Percentiles rank a stretch among this genome's conserved stretches.
Conservation (phyloP, 2,888 invertebrate species). For the Oscheius myriophilus region DNA sequence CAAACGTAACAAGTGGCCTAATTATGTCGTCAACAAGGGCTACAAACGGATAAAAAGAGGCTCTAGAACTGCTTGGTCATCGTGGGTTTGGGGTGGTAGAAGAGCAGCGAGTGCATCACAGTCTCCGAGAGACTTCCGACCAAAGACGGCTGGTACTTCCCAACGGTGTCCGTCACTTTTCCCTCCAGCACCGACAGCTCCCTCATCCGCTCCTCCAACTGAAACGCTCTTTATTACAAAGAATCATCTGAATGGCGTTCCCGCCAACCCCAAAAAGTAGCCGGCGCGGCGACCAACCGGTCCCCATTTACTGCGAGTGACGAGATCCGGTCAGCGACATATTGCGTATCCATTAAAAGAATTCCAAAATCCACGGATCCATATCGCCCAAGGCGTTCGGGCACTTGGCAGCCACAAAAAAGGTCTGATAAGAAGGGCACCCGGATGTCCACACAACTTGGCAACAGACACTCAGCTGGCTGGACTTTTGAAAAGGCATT, state of each 20-base stretch:
- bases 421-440: background rate
- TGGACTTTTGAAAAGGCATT: background rate
- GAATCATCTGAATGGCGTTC: background rate
- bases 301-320: no score
- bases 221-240: constrained; percentile 2
- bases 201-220: constrained; percentile 23
- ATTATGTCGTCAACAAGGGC: constrained; percentile 9
- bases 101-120: constrained; percentile 58
- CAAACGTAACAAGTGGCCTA: background rate
- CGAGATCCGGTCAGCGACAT: background rate
- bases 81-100: constrained; percentile 59
- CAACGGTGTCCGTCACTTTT: constrained; percentile 32
- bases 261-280: background rate
- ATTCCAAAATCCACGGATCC: no score
- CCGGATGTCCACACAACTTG: no score
- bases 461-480: no score
- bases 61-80: constrained; percentile 43
- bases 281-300: background rate
- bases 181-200: constrained; percentile 28
- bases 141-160: constrained; percentile 58
- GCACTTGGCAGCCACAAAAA: background rate
- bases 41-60: constrained; percentile 2
- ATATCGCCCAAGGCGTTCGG: no score
- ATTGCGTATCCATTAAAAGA: no score
- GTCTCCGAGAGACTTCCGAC: constrained; percentile 61